Evolutionary conservation across 2,888 invertebrate genomes (phyloP).

Genomic region (Tuta absoluta): DNA sequence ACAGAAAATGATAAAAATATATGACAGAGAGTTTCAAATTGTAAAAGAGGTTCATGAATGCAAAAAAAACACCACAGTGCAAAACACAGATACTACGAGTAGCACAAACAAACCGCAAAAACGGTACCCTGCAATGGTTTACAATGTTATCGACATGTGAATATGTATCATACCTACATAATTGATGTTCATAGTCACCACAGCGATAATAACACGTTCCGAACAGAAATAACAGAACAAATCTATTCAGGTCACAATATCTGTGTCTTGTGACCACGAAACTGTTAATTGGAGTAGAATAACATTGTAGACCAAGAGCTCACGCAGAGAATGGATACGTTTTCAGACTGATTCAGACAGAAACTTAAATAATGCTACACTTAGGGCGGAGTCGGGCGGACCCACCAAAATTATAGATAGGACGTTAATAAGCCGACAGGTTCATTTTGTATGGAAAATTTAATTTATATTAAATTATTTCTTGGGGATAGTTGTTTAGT

Average conservation of each 20-base stretch:
- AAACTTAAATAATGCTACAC: no score
- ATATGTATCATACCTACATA: not conserved
- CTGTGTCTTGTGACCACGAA: conserved; percentile 16
- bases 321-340: not conserved
- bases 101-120: not conserved
- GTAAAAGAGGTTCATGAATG: no score
- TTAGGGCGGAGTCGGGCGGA: no score
- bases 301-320: not conserved
- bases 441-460: no score
- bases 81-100: not conserved
- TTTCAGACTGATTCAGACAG: no score
- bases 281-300: conserved; percentile 14
- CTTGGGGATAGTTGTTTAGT: no score
- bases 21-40: no score
- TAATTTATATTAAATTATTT: no score
- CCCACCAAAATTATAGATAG: no score
- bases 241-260: not conserved
- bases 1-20: no score
- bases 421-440: no score
- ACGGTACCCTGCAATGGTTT: not conserved
- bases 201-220: not conserved
- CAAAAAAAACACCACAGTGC: not conserved
- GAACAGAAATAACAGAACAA: conserved; percentile 14
- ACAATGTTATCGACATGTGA: not conserved
- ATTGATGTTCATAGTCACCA: not conserved